Evolutionary conservation across 2,888 invertebrate genomes (phyloP), one percentile per base, ranked within the genome.

Genomic region (Thecophora atra): DNA sequence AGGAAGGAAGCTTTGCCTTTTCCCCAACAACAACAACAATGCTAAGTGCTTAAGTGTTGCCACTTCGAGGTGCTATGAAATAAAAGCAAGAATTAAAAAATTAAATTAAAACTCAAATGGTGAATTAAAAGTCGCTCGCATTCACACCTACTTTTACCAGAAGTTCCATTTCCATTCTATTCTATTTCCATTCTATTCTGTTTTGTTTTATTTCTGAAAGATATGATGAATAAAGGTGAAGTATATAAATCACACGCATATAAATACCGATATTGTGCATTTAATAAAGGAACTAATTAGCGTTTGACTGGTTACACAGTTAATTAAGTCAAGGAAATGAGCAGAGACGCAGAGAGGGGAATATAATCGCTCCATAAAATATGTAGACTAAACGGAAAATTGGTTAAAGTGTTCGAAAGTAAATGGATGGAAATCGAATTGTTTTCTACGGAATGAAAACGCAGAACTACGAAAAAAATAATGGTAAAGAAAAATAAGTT

Each of bases 41-140:
- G 60, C 60, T 60, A 42, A 60, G 63, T 52, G 70, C 70, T 70
- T 70, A 70, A 70, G 70, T 70, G 63, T 70, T 63, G 70, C 51
- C 70, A 47, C 70, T 70, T 70, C 51, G 44, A 52, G 47, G 60
- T 69, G 69, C 44, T 42, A 42, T 3, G 30, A 63, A 42, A 63
- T 13, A 42, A 63, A 63, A 63, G 13, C 15, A 62, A 30, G 17
- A 30, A 63, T 3, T 5, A 63, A 28, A 21, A 17, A 28, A 11
- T 21, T 8, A 24, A 21, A 58, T 28, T 24, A 56, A 56, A 56
- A 28, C 26, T 15, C 26, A 58, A 58, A 42, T 58, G 63, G 11
- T 44, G 44, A n/a, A n/a, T n/a, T n/a, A n/a, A 44, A 15, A 21
- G 63, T 63, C 44, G 26, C 44, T 24, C 47, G 28, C 17, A 60